These are phyloP conservation scores for Brachypalpus laphriformis DNA, from an alignment of 2,888 invertebrate species.

Conservation along the genomic window DNA sequence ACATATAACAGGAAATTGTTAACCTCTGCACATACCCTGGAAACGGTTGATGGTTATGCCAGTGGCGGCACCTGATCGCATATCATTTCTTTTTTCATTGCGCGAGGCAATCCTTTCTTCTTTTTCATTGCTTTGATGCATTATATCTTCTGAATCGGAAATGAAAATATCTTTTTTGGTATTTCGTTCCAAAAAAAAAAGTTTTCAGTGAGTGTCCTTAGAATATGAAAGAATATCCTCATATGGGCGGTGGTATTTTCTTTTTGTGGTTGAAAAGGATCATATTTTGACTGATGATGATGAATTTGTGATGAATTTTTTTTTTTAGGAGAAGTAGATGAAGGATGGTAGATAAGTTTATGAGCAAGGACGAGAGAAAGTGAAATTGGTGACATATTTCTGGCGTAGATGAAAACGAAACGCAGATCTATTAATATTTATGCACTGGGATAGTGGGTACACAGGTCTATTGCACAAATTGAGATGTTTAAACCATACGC, in stretches of 20 bases:
- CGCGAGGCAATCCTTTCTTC: not conserved
- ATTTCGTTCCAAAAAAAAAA: not conserved
- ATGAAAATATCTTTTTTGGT: constrained; percentile 5
- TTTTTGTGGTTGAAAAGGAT: constrained; percentile 8
- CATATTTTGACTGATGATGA: constrained; percentile 18
- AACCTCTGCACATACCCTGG: constrained; percentile 41
- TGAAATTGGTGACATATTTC: not conserved
- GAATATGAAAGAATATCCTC: not conserved
- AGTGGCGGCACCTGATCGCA: constrained; percentile 20
- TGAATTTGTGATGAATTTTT: not conserved
- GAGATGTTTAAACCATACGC: too few species aligned
- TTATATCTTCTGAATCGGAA: constrained; percentile 30
- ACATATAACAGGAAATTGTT: constrained; percentile 50
- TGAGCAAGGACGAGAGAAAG: not conserved
- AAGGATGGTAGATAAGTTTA: not conserved
- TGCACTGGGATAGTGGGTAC: too few species aligned
- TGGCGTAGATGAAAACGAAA: not conserved
- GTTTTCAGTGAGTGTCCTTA: constrained; percentile 7
- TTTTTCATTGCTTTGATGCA: constrained; percentile 9
- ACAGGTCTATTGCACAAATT: too few species aligned
- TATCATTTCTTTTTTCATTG: not conserved
- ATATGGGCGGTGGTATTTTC: not conserved
- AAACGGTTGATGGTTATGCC: constrained; percentile 26
- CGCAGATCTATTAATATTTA: too few species aligned
- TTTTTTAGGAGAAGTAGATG: not conserved